Evolutionary conservation across 2,797 vertebrate genomes (phyloP).

Genomic region (Petrocephalus sullivani): DNA sequence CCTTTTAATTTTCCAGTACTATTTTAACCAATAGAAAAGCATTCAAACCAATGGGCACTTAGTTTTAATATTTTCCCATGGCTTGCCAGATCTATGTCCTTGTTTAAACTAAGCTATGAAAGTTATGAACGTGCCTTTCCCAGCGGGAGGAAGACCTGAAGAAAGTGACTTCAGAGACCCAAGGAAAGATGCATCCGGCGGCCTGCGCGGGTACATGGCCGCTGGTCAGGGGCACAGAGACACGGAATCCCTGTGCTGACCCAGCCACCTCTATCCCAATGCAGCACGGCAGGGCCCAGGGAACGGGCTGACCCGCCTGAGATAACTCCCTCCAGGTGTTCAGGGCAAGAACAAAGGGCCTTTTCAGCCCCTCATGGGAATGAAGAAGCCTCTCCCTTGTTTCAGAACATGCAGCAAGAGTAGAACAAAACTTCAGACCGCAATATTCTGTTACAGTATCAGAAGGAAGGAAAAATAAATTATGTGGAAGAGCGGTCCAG

Average conservation of each 20-base stretch:
- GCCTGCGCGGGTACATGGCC: not conserved
- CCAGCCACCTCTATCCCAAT: slow-evolving; percentile 26
- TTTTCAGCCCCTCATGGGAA: slow-evolving; percentile 79
- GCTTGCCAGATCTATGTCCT: not conserved
- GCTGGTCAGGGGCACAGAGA: not conserved
- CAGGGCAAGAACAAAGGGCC: slow-evolving; percentile 75
- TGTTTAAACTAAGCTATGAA: not conserved
- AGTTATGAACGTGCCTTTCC: not conserved
- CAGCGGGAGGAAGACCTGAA: not conserved
- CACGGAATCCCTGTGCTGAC: not conserved
- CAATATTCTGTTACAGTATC: slow-evolving; percentile 73
- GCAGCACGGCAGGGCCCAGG: not conserved
- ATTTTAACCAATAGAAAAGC: not conserved
- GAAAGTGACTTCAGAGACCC: not conserved
- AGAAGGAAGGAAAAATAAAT: slow-evolving; percentile 26
- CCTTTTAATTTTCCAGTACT: not conserved
- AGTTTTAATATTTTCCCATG: not conserved
- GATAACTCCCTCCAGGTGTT: slow-evolving; percentile 84
- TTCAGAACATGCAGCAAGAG: slow-evolving; percentile 62
- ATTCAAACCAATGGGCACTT: not conserved
- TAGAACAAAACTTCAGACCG: slow-evolving; percentile 59
- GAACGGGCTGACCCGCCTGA: slow-evolving; percentile 38
- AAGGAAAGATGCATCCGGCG: not conserved
- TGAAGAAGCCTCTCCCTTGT: slow-evolving; percentile 66
- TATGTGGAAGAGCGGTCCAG: slow-evolving; percentile 50